A percentile compares a stretch with the other conserved stretches of the same genome.
Evolutionary conservation across 1,140 invertebrate genomes (phyloP).

Genomic region (Caenorhabditis inopinata): DNA sequence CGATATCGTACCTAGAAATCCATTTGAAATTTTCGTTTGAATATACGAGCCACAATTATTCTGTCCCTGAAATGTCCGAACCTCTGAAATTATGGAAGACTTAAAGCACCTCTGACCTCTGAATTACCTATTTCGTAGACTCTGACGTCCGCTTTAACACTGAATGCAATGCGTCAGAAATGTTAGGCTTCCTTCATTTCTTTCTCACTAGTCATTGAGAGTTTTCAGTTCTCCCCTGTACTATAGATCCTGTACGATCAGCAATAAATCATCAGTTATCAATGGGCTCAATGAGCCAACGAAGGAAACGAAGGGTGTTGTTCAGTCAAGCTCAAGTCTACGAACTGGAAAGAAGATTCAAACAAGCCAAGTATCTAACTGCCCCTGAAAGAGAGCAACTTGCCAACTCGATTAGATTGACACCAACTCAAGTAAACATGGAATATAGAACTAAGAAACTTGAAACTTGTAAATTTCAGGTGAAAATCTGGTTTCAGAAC

Average conservation of each 20-base stretch:
- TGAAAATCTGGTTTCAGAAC: slow-evolving; percentile 68
- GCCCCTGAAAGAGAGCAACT: slow-evolving; percentile 93
- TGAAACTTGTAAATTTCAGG: neutral
- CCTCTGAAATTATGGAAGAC: too few species aligned
- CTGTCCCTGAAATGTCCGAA: too few species aligned
- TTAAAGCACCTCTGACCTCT: too few species aligned
- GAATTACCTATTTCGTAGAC: too few species aligned
- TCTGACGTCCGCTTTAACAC: too few species aligned
- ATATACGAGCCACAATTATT: too few species aligned
- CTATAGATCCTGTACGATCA: slow-evolving; percentile 36
- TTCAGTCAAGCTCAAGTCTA: slow-evolving; percentile 92
- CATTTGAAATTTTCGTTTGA: too few species aligned
- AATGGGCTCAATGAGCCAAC: slow-evolving; percentile 41
- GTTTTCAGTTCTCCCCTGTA: slow-evolving; percentile 37
- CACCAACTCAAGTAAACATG: slow-evolving; percentile 80
- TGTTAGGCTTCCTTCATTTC: too few species aligned
- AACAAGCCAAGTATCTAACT: slow-evolving; percentile 83
- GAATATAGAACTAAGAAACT: too few species aligned
- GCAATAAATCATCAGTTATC: slow-evolving; percentile 35
- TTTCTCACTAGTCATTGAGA: neutral
- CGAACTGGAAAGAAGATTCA: slow-evolving; percentile 87
- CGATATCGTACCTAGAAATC: too few species aligned
- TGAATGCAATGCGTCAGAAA: too few species aligned
- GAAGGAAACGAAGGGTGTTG: slow-evolving; percentile 85
- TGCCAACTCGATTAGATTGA: slow-evolving; percentile 84